Base-by-base conservation (phyloP, 2,888 invertebrate species). In the Coronaproctus castanopsis region DNA sequence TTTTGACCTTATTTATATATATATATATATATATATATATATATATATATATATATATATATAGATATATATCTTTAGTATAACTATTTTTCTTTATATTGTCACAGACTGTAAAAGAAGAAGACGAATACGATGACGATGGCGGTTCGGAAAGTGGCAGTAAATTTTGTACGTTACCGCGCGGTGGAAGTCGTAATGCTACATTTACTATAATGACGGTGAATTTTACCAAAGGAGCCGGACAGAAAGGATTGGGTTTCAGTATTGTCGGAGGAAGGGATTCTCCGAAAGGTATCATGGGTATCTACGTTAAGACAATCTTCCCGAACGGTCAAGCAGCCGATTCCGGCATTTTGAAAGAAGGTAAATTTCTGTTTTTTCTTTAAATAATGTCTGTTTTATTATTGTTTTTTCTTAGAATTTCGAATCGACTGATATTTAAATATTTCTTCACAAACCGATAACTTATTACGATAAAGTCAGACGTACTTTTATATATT, bases 221-320 rank as follows among this genome's bases (percentile, higher is more conserved):
- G 62, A 77, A 78, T 62, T 84, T 84, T 69, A 78, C 79, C 60
- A 90, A 90, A 70, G 88, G 88, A 54, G 83, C 84, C 2, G 85
- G 87, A 18, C 82, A 82, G 63, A 89, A 88, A 72, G 85, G 87
- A 48, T 78, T 90, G 21, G 90, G 90, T 20, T 90, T 90, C 73
- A 89, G 88, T 66, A 87, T 90, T 65, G 89, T 90, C 21, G 91
- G 90, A 18, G 90, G 90, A 1, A 79, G 80, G 58, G 90, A 90
- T 70, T 87, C 87, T 18, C 85, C 87, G 1, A 81, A 83, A 64
- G 89, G 88, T 1, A 83, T 81, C 66, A 86, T 89, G 80, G 89
- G 89, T 52, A 87, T 91, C 66, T 89, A 85, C 70, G 86, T 91
- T 21, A 87, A 89, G 72, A 86, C 87, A 22, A 83, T 91, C 63